Conservation (phyloP, 2,113 vertebrate species). For the Neogale vison region DNA sequence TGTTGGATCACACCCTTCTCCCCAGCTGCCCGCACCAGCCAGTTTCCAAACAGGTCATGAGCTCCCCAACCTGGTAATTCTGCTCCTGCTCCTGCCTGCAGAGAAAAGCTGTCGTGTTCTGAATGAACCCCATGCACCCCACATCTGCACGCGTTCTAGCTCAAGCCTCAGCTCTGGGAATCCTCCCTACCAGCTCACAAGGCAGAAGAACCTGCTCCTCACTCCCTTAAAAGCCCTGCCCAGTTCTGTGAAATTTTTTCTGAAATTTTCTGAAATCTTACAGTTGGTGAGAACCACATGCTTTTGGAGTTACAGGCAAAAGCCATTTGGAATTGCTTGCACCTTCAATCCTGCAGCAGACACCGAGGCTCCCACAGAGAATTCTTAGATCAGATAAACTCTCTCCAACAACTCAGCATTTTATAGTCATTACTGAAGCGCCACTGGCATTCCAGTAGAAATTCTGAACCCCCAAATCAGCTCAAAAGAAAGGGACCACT, state of each 20-base stretch:
- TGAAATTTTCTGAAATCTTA: not conserved
- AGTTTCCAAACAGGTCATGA: not conserved
- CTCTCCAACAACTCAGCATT: not conserved
- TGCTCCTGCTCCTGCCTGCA: not conserved
- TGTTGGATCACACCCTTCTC: not conserved
- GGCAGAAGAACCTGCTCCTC: not conserved
- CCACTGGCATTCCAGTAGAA: not conserved
- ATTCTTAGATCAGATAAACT: not conserved
- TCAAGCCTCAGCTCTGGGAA: not conserved
- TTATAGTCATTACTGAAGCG: not conserved
- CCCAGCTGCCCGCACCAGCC: not conserved
- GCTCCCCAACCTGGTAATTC: not conserved
- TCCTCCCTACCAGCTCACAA: not conserved
- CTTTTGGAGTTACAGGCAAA: conserved; percentile 13
- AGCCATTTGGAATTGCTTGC: not conserved
- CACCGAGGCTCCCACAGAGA: not conserved
- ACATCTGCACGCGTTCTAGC: not conserved
- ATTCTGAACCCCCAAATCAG: not conserved
- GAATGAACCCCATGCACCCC: not conserved
- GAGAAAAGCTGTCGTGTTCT: not conserved
- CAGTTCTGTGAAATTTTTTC: not conserved
- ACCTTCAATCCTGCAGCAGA: not conserved
- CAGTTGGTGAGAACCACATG: not conserved
- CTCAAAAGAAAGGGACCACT: not conserved
- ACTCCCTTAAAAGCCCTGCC: not conserved